Conservation (phyloP, 2,797 vertebrate genomes). For the Phylloscopus collybita region DNA sequence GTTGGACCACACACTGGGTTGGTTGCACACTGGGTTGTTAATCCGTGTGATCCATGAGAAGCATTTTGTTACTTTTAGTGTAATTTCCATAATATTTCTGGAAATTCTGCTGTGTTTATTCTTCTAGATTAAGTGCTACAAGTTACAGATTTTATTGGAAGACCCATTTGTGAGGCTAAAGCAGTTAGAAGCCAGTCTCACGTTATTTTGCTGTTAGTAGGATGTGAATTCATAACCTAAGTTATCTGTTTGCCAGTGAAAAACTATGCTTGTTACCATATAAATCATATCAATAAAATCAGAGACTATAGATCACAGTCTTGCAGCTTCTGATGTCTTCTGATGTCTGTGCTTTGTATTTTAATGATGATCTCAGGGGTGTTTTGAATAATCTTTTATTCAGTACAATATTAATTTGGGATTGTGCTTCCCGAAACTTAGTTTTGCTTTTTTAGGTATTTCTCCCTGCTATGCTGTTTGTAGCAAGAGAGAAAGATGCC, state of each 20-base stretch:
- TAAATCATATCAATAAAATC: not conserved
- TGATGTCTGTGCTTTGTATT: not conserved
- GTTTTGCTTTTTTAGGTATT: not conserved
- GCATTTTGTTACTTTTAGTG: not conserved
- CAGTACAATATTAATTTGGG: not conserved
- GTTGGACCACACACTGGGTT: not conserved
- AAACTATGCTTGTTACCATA: not conserved
- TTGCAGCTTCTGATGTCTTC: not conserved
- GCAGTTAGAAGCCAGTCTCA: not conserved
- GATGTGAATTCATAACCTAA: not conserved
- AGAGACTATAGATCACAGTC: not conserved
- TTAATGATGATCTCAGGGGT: not conserved
- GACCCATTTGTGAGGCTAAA: not conserved
- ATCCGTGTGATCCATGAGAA: not conserved
- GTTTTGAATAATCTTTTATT: not conserved
- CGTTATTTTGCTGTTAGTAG: not conserved
- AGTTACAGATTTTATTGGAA: not conserved
- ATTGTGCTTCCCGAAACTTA: not conserved
- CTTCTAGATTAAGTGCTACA: not conserved
- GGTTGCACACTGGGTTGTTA: not conserved
- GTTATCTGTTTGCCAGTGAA: not conserved
- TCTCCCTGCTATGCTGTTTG: not conserved
- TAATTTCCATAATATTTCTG: not conserved
- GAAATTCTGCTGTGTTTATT: not conserved
- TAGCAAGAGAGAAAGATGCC: not conserved